Evolutionary conservation across 2,113 vertebrate species (phyloP).

Genomic region (Bolborhynchus lineola): DNA sequence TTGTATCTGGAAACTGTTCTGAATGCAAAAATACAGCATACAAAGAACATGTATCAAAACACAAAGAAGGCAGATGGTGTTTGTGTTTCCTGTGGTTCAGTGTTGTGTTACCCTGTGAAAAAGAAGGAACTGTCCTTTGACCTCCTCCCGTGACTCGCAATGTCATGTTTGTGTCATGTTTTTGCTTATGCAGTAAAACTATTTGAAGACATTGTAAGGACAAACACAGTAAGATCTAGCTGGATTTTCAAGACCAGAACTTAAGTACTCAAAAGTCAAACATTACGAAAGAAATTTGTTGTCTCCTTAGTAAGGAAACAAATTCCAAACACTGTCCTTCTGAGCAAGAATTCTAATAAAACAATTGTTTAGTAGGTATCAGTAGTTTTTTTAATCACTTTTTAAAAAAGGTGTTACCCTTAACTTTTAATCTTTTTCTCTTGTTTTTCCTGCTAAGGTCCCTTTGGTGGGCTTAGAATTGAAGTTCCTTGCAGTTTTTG

Average conservation of each 20-base stretch:
- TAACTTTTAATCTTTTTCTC: neutral
- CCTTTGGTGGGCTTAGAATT: conserved; percentile 84
- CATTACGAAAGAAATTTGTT: neutral
- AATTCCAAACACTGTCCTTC: neutral
- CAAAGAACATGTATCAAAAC: neutral
- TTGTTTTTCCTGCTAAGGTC: conserved; percentile 70
- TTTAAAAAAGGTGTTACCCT: neutral
- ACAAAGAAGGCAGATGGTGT: conserved; percentile 28
- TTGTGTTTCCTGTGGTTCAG: conserved; percentile 44
- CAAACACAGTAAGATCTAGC: neutral
- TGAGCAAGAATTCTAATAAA: neutral
- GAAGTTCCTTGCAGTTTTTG: conserved; percentile 83
- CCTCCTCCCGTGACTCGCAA: neutral
- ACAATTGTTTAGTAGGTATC: neutral
- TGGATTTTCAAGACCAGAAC: neutral
- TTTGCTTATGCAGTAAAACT: neutral
- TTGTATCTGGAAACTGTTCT: neutral
- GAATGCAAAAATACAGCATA: conserved; percentile 46
- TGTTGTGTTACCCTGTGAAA: neutral
- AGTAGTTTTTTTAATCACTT: neutral
- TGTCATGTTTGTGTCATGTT: neutral
- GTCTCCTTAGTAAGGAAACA: neutral
- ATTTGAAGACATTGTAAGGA: neutral
- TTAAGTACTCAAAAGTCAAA: neutral
- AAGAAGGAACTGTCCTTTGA: neutral